Percentiles rank a stretch among this genome's conserved stretches.
Evolutionary conservation across 2,888 invertebrate genomes (phyloP).

Genomic region (Eueremaeus valkanovi): DNA sequence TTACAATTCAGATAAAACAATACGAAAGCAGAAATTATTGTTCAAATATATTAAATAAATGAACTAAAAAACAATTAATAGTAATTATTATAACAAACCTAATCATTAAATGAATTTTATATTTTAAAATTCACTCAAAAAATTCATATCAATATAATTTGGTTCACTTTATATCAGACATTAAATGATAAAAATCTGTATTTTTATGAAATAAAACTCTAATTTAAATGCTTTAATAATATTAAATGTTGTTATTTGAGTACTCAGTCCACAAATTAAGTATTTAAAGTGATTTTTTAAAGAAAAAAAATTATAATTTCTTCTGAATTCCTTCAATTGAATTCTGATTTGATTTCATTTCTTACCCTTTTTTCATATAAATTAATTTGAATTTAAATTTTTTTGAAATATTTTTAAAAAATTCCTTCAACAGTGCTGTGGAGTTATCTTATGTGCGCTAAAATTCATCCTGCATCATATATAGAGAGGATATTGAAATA

Average conservation of each 20-base stretch:
- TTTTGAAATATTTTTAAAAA: too few species aligned
- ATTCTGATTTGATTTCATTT: not conserved
- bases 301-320: not conserved
- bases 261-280: not conserved
- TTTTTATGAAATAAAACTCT: not conserved
- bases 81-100: not conserved
- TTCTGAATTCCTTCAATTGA: not conserved
- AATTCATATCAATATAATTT: not conserved
- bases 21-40: not conserved
- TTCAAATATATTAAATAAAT: not conserved
- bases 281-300: not conserved
- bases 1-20: not conserved
- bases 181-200: slow-evolving; percentile 10
- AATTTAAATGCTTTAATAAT: not conserved
- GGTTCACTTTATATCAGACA: not conserved
- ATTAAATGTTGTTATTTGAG: not conserved
- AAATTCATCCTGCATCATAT: too few species aligned
- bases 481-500: too few species aligned
- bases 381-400: too few species aligned
- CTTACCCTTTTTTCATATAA: not conserved
- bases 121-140: not conserved
- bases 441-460: too few species aligned
- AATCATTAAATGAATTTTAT: not conserved
- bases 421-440: too few species aligned
- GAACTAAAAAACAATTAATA: slow-evolving; percentile 17